These are phyloP conservation scores for Melitaea cinxia DNA, from an alignment of 1,140 invertebrate genomes.

Conservation along the genomic window DNA sequence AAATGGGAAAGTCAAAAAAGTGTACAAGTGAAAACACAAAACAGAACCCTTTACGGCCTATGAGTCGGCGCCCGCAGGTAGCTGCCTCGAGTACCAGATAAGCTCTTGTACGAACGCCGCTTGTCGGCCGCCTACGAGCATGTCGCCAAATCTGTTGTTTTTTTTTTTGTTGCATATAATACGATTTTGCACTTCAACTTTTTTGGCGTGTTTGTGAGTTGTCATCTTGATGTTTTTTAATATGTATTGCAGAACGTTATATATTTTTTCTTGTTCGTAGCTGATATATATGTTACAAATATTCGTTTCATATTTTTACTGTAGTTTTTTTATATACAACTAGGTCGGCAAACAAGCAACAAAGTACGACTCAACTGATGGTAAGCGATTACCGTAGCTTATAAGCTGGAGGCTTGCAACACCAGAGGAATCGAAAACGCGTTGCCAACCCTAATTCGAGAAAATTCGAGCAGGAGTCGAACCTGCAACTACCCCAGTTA, in stretches of 20 bases:
- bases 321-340: no score
- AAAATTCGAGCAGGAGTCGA: no score
- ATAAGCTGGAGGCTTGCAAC: no score
- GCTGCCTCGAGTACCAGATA: conserved; percentile 62
- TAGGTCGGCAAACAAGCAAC: no score
- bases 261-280: no score
- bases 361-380: no score
- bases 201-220: not conserved
- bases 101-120: conserved; percentile 29
- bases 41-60: conserved; percentile 57
- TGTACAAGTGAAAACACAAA: conserved; percentile 51
- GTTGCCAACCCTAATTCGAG: no score
- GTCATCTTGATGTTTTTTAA: not conserved
- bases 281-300: no score
- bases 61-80: conserved; percentile 47
- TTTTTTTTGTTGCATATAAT: not conserved
- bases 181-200: conserved; percentile 9
- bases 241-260: not conserved
- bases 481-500: no score
- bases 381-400: no score
- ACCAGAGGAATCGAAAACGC: no score
- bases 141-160: conserved; percentile 43
- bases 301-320: no score
- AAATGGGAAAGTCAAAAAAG: conserved; percentile 38
- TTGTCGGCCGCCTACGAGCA: conserved; percentile 33